Conservation (phyloP, 2,113 vertebrate genomes). For the Hemibagrus wyckioides region DNA sequence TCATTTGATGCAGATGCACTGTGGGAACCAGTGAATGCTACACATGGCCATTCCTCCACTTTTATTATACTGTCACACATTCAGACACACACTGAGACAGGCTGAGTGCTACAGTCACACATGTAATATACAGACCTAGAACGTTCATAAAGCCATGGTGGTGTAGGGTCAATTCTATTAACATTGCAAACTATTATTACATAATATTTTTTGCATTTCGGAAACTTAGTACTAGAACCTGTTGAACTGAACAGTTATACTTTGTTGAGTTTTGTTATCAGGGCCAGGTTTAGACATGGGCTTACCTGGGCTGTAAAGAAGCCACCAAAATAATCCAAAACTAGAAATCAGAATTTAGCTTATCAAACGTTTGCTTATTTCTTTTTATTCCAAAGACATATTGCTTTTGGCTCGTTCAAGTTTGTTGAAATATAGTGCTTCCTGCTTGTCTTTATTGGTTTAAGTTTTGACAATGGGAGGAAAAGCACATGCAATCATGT, state of each 20-base stretch:
- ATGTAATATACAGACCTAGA: not conserved
- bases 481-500: not conserved
- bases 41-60: conserved; percentile 39
- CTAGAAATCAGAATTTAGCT: not conserved
- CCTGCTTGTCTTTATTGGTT: not conserved
- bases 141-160: not conserved
- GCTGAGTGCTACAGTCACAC: not conserved
- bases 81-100: conserved; percentile 25
- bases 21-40: conserved; percentile 26
- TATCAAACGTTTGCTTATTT: too few relatives aligned
- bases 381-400: not conserved
- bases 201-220: not conserved
- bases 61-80: conserved; percentile 23
- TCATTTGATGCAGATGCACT: conserved; percentile 30
- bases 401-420: not conserved
- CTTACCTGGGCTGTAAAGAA: not conserved
- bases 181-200: not conserved
- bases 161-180: not conserved
- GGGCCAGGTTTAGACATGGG: not conserved
- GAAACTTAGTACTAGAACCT: not conserved
- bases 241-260: not conserved
- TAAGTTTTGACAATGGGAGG: not conserved
- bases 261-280: not conserved
- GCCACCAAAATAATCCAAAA: not conserved
- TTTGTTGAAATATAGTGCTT: not conserved